Base-by-base conservation (phyloP, 2,888 invertebrate species). In the Euplexia lucipara region DNA sequence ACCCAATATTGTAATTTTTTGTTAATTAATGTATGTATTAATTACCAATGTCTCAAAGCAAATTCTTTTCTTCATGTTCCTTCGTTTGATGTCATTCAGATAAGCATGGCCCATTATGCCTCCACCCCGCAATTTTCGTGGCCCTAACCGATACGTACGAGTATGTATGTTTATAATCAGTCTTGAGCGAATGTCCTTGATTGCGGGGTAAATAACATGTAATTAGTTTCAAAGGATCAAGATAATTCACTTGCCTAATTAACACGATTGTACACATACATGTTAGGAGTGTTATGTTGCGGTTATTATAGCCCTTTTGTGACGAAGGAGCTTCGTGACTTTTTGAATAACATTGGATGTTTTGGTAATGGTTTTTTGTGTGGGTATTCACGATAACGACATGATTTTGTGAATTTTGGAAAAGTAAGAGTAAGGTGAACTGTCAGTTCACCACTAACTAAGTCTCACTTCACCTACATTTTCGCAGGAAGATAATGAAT, bases 201-300 rank as follows among this genome's bases (percentile, higher is more conserved):
- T 83, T 78, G 75, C 76, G 63, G 60, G 52, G 66, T 65, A 77
- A 83, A 81, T 76, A 82, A 65, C 76, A 63, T 68, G 67, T 80
- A 54, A 79, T 78, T 73, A 78, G 45, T 37, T 73, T 68, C 71
- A 69, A 73, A 77, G 74, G 66, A 78, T 65, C 59, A 75, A 70
- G 58, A 61, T 56, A 45, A 61, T 44, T 78, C 61, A 34, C 45
- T 59, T 44, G 53, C 12, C 9, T 56, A 51, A 65, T 51, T 48
- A 70, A 44, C 62, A 10, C 37, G 44, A 35, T 57, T 65, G 14
- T 61, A n/a, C n/a, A n/a, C n/a, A n/a, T n/a, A n/a, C 22, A 16
- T 59, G 18, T 48, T 47, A 54, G 7, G 14, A 44, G 32, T 58
- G 22, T 22, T 16, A 37, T 41, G 10, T 20, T 12, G 39, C 56